phyloP scores from a whole-genome alignment of 2,113 vertebrate species.

The Neogale vison region DNA sequence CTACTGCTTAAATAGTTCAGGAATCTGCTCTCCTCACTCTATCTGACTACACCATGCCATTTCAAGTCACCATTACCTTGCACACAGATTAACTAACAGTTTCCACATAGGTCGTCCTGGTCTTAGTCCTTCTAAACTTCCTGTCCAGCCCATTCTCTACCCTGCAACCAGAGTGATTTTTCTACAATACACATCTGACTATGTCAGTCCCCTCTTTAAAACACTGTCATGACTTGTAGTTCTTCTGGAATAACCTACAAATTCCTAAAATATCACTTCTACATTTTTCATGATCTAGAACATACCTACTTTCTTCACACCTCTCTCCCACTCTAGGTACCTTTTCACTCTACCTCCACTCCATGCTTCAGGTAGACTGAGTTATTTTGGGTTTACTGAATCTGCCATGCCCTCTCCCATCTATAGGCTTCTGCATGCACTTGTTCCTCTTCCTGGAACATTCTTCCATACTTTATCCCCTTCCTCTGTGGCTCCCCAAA shows the following conservation, averaged over 20 bases:
- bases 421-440: background rate
- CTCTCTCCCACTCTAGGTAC: background rate
- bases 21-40: background rate
- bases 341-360: background rate
- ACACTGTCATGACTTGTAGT: background rate
- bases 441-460: background rate
- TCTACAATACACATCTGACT: background rate
- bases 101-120: background rate
- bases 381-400: background rate
- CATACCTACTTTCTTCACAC: background rate
- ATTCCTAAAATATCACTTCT: background rate
- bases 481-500: background rate
- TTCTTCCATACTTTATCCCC: background rate
- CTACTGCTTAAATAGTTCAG: background rate
- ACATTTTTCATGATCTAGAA: background rate
- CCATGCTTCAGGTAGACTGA: background rate
- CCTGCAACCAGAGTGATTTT: background rate
- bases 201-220: background rate
- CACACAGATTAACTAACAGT: too few species aligned
- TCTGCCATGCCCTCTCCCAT: background rate
- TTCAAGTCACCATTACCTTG: background rate
- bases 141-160: background rate
- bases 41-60: background rate
- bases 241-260: background rate
- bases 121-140: background rate